Evolutionary conservation across 2,797 vertebrate genomes (phyloP).

Genomic region (Microctenopoma stevenorrisi): DNA sequence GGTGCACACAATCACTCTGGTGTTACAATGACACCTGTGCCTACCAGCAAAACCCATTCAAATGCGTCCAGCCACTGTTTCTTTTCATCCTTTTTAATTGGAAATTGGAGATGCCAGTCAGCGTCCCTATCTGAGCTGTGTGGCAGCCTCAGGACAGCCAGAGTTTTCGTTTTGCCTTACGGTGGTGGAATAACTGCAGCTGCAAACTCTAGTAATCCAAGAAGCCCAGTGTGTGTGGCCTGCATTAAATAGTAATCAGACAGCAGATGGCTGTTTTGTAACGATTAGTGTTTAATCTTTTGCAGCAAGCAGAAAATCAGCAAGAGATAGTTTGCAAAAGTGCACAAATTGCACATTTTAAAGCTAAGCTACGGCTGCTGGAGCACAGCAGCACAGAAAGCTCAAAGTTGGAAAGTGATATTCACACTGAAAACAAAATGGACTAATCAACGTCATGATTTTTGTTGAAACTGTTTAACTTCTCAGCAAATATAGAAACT

Average conservation of each 20-base stretch:
- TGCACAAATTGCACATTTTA: conserved; percentile 42
- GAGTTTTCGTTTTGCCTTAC: conserved; percentile 8
- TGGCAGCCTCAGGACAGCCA: not conserved
- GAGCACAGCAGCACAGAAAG: not conserved
- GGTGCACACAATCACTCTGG: conserved; percentile 28
- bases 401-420: not conserved
- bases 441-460: not conserved
- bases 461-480: not conserved
- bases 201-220: conserved; percentile 33
- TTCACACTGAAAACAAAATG: not conserved
- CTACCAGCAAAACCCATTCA: conserved; percentile 23
- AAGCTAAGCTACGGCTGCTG: conserved; percentile 10
- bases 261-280: conserved; percentile 70
- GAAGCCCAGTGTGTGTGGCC: conserved; percentile 17
- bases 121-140: conserved; percentile 38
- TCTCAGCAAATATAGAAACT: not conserved
- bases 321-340: conserved; percentile 42
- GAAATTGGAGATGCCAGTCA: conserved; percentile 28
- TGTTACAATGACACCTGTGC: conserved; percentile 24
- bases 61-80: conserved; percentile 6
- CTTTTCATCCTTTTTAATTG: conserved; percentile 17
- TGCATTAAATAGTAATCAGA: conserved; percentile 65
- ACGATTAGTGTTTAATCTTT: conserved; percentile 70
- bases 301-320: conserved; percentile 28
- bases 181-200: conserved; percentile 24